Evolutionary conservation across 1,140 invertebrate species (phyloP).

Genomic region (Lordiphosa stackelbergi): DNA sequence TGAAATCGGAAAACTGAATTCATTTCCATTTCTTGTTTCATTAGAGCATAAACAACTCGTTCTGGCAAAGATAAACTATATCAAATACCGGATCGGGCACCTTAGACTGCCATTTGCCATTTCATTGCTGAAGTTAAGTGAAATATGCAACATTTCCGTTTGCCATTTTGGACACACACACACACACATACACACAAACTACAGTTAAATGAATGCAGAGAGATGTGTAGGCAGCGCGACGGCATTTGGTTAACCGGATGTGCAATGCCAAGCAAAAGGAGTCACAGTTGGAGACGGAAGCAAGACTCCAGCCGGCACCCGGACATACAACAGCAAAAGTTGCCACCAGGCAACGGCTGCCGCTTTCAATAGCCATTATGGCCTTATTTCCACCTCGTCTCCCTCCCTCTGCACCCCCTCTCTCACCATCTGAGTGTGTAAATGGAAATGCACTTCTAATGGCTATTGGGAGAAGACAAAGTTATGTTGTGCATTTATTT

Average conservation of each 20-base stretch:
- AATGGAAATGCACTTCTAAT: constrained; percentile 61
- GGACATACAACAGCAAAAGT: constrained; percentile 28
- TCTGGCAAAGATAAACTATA: neutral
- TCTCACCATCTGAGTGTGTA: constrained; percentile 3
- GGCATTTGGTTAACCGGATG: constrained; percentile 50
- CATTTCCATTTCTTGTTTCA: neutral
- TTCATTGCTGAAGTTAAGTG: constrained; percentile 65
- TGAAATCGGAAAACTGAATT: no score
- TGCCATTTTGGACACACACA: constrained; percentile 26
- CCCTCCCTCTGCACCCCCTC: no score
- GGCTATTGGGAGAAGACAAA: constrained; percentile 62
- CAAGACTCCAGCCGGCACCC: constrained; percentile 5
- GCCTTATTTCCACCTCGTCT: neutral
- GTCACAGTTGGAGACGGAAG: no score
- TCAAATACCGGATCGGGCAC: neutral
- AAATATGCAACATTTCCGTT: constrained; percentile 70
- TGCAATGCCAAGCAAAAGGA: constrained; percentile 15
- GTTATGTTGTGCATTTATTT: constrained; percentile 56
- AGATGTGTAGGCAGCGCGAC: constrained; percentile 17
- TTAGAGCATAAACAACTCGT: neutral
- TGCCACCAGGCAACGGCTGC: constrained; percentile 23
- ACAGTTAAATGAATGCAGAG: constrained; percentile 39
- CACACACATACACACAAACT: constrained; percentile 11
- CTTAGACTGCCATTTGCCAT: constrained; percentile 39
- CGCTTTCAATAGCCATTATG: constrained; percentile 53